Evolutionary conservation across 2,888 invertebrate species (phyloP).

Genomic region (Scaptomyza flava): DNA sequence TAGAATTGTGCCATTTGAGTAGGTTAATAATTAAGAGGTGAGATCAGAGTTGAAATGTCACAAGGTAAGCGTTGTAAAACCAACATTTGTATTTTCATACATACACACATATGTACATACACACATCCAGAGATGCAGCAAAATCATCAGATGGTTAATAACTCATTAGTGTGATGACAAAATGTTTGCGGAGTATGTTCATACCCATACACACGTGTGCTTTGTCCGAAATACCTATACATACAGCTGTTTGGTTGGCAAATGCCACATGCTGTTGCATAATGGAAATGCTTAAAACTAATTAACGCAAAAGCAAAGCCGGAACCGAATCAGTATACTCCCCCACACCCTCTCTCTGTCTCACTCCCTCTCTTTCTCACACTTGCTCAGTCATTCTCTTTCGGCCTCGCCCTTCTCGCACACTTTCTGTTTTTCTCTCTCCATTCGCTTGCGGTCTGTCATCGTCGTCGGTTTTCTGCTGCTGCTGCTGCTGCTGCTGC

Average conservation of each 20-base stretch:
- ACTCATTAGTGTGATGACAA: conserved; percentile 15
- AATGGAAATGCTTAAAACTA: conserved; percentile 74
- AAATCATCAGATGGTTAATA: neutral
- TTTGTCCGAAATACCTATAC: conserved; percentile 14
- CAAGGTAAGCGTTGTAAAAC: neutral
- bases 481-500: conserved; percentile 42
- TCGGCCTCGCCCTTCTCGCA: conserved; percentile 10
- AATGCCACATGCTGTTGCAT: conserved; percentile 60
- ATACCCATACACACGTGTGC: conserved; percentile 3
- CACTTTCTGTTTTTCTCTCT: conserved; percentile 15
- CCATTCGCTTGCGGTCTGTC: conserved; percentile 22
- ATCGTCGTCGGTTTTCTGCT: conserved; percentile 22
- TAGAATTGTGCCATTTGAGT: neutral
- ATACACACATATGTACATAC: no score
- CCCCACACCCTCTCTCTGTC: neutral
- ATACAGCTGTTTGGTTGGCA: conserved; percentile 10
- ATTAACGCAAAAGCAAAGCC: conserved; percentile 73
- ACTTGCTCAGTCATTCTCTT: conserved; percentile 15
- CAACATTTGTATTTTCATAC: neutral
- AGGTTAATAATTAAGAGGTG: neutral
- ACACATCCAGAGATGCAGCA: neutral
- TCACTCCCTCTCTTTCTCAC: neutral
- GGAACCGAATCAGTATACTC: conserved; percentile 47
- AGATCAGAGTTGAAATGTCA: neutral
- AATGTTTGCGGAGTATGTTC: neutral